Evolutionary conservation across 2,797 vertebrate genomes (phyloP).

Genomic region (Pipistrellus kuhlii): DNA sequence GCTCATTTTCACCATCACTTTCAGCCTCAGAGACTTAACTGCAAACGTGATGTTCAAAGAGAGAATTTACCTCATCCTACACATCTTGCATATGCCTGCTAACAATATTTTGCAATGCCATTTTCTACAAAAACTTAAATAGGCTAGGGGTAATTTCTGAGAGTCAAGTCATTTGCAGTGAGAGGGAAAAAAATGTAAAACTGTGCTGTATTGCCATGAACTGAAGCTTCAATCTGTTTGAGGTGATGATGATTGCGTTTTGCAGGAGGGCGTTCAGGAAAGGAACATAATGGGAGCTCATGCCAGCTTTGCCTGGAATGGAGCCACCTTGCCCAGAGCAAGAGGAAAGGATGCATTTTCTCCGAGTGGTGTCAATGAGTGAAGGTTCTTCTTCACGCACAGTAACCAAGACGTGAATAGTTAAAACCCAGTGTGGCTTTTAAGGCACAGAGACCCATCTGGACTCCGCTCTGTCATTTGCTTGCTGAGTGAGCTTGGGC

Average conservation of each 20-base stretch:
- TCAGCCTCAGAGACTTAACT: background rate
- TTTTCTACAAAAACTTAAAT: slow-evolving; percentile 2
- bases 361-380: background rate
- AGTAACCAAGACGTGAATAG: background rate
- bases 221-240: background rate
- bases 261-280: background rate
- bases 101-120: slow-evolving; percentile 23
- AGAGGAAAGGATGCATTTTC: background rate
- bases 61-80: background rate
- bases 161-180: background rate
- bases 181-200: background rate
- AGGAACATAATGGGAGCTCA: background rate
- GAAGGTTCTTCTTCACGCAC: background rate
- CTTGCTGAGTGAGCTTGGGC: background rate
- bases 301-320: background rate
- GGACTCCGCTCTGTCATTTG: background rate
- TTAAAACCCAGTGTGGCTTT: background rate
- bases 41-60: background rate
- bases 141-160: background rate
- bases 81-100: background rate
- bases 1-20: background rate
- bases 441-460: background rate
- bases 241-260: slow-evolving; percentile 2
- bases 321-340: background rate
- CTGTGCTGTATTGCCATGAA: background rate